Percentiles rank a stretch among this genome's conserved stretches.
These are phyloP conservation scores for Acanthoscelides obtectus DNA, from an alignment of 2,888 invertebrate genomes.

Conservation along the genomic window DNA sequence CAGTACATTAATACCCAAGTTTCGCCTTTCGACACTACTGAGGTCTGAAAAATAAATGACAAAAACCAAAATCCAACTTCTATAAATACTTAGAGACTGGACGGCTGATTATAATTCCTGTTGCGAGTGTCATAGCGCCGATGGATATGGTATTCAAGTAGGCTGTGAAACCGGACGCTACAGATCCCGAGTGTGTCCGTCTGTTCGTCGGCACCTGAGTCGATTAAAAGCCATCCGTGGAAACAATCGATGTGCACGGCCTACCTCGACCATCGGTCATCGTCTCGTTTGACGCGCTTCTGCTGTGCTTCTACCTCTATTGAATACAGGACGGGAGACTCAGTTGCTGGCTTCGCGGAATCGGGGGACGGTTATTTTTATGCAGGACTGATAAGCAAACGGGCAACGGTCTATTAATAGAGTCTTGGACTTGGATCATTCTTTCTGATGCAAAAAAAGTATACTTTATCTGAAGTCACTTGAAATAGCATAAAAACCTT, in stretches of 20 bases:
- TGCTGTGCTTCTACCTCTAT: too few species aligned
- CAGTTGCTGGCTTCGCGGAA: neutral
- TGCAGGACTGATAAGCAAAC: neutral
- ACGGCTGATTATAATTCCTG: neutral
- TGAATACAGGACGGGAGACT: neutral
- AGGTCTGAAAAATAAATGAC: too few species aligned
- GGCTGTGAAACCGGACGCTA: slow-evolving; percentile 23
- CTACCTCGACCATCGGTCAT: neutral
- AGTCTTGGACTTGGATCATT: too few species aligned
- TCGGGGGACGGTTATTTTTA: neutral
- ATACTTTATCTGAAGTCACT: too few species aligned
- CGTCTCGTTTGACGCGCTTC: neutral
- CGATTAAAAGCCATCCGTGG: slow-evolving; percentile 13
- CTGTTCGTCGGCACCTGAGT: slow-evolving; percentile 18
- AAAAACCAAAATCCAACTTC: neutral
- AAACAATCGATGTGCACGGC: neutral
- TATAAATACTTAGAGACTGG: neutral
- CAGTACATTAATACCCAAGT: too few species aligned
- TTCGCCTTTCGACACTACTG: too few species aligned
- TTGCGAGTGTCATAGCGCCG: slow-evolving; percentile 3
- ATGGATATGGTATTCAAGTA: slow-evolving; percentile 21
- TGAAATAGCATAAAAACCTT: too few species aligned
- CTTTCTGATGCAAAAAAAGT: too few species aligned
- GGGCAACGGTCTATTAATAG: neutral
- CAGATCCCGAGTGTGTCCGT: slow-evolving; percentile 24